Evolutionary conservation across 2,888 invertebrate species (phyloP).

Genomic region (Acronicta leporina): DNA sequence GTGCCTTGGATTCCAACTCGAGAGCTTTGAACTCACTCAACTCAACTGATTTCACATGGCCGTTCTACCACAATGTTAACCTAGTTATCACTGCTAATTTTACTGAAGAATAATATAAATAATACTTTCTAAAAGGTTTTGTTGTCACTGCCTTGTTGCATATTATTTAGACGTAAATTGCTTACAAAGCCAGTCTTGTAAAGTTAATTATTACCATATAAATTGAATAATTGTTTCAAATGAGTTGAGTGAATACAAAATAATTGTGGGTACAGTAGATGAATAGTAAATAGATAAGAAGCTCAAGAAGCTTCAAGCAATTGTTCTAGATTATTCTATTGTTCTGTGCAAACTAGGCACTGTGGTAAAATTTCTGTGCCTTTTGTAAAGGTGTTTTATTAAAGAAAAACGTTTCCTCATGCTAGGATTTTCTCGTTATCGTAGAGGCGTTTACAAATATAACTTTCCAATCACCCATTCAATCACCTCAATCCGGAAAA

Average conservation of each 20-base stretch:
- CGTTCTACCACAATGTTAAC: too few relatives aligned
- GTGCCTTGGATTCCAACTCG: too few relatives aligned
- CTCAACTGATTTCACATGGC: too few relatives aligned
- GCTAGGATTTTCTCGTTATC: too few relatives aligned
- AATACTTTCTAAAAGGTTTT: not conserved
- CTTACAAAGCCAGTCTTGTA: conserved; percentile 4
- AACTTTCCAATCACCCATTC: too few relatives aligned
- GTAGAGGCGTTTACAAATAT: too few relatives aligned
- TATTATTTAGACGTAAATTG: conserved; percentile 8
- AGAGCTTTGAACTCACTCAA: too few relatives aligned
- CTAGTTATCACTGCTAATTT: too few relatives aligned
- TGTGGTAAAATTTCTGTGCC: conserved; percentile 7
- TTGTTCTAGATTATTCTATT: not conserved
- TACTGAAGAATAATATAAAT: not conserved
- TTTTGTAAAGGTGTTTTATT: conserved; percentile 8
- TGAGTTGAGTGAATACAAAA: not conserved
- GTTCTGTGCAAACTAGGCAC: not conserved
- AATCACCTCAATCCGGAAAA: too few relatives aligned
- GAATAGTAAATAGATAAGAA: conserved; percentile 1
- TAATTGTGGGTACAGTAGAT: not conserved
- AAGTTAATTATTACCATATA: not conserved
- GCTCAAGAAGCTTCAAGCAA: not conserved
- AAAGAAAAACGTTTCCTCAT: not conserved
- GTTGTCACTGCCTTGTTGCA: not conserved
- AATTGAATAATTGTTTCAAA: not conserved